These are phyloP conservation scores for Heliopora coerulea DNA, from an alignment of 92 coral and sea anemone species.

Conservation along the genomic window DNA sequence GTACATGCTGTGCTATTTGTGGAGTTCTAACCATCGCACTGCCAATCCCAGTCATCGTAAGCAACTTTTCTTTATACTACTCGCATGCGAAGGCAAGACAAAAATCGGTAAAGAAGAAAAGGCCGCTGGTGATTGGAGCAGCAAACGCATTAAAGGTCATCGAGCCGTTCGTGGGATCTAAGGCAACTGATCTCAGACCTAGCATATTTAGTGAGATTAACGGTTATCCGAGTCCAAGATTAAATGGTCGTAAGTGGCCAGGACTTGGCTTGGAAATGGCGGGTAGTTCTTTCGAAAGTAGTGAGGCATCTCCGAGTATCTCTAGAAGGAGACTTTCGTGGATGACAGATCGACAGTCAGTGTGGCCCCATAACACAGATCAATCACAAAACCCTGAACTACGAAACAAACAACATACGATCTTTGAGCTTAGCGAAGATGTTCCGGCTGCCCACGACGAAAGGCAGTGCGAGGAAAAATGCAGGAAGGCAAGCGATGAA, in stretches of 20 bases:
- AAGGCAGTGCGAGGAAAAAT: not conserved
- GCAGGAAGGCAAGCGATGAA: not conserved
- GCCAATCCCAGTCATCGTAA: constrained; percentile 96
- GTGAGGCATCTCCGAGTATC: constrained; percentile 43
- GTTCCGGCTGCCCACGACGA: not conserved
- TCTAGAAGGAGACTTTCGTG: constrained; percentile 15
- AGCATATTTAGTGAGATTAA: constrained; percentile 45
- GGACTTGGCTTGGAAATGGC: constrained; percentile 42
- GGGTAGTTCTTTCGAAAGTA: constrained; percentile 37
- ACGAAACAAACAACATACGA: not conserved
- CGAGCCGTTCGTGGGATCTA: constrained; percentile 73
- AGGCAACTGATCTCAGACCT: constrained; percentile 59
- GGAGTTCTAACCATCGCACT: constrained; percentile 93
- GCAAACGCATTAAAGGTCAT: constrained; percentile 89
- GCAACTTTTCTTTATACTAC: constrained; percentile 95
- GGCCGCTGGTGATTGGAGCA: constrained; percentile 92
- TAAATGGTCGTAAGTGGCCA: constrained; percentile 38
- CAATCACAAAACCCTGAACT: not conserved
- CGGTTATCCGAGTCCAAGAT: constrained; percentile 9
- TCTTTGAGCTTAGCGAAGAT: not conserved
- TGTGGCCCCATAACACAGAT: not conserved
- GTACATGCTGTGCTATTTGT: constrained; percentile 89
- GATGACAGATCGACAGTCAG: not conserved
- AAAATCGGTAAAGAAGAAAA: constrained; percentile 70
- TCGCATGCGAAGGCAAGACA: constrained; percentile 97